phyloP scores from a whole-genome alignment of 2,113 vertebrate genomes.

The Callochromis pleurospilus region DNA sequence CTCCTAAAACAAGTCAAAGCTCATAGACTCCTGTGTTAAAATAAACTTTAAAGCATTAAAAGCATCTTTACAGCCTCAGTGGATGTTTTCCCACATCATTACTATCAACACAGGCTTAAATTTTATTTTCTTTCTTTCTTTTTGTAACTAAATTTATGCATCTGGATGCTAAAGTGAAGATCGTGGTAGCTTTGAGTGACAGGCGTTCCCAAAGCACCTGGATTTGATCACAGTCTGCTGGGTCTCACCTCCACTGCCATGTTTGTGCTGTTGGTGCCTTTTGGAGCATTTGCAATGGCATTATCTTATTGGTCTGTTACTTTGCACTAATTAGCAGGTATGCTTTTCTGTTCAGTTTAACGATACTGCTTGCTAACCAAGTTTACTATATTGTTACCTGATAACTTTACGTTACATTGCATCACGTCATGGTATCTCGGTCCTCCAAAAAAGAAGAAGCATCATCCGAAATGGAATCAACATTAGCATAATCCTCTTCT shows the following conservation, averaged over 20 bases:
- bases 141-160: neutral
- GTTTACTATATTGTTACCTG: neutral
- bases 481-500: neutral
- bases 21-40: neutral
- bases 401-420: neutral
- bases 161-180: neutral
- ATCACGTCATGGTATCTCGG: rapidly evolving
- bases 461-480: neutral
- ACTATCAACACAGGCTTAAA: neutral
- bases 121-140: rapidly evolving
- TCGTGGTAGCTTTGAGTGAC: neutral
- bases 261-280: neutral
- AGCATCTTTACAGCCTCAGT: neutral
- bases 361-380: rapidly evolving
- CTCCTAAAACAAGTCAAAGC: neutral
- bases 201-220: neutral
- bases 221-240: neutral
- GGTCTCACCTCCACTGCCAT: neutral
- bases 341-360: neutral
- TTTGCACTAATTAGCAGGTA: neutral
- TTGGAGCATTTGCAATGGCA: neutral
- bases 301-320: neutral
- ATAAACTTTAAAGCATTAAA: neutral
- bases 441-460: neutral
- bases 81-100: neutral